These are phyloP conservation scores for Chromis chromis DNA, from an alignment of 2,797 vertebrate species.

Conservation along the genomic window DNA sequence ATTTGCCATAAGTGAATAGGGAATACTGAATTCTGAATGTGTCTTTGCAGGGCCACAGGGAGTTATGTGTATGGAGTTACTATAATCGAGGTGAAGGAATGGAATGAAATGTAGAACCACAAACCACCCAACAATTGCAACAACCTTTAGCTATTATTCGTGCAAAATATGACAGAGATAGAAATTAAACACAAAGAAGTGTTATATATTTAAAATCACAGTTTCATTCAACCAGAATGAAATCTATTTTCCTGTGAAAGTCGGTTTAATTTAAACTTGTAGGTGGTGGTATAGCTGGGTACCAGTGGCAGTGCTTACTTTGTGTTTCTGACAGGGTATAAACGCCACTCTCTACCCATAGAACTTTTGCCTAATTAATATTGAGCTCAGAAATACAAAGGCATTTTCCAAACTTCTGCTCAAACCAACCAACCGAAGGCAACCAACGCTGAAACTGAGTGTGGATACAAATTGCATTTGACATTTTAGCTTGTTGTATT, in stretches of 20 bases:
- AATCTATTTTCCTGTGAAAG: neutral
- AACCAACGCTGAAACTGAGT: neutral
- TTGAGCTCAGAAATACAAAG: neutral
- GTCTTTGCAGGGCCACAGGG: constrained; percentile 1
- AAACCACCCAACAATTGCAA: neutral
- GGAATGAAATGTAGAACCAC: neutral
- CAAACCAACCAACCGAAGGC: neutral
- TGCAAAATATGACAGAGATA: neutral
- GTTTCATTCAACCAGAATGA: neutral
- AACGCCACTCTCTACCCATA: neutral
- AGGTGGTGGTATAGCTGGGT: neutral
- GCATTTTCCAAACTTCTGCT: neutral
- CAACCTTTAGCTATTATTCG: neutral
- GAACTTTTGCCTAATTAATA: too few relatives aligned
- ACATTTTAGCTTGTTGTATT: neutral
- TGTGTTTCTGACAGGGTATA: neutral
- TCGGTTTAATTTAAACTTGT: neutral
- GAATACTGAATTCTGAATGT: constrained; percentile 15
- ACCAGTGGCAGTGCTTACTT: neutral
- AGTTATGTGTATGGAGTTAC: neutral
- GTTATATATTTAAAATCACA: neutral
- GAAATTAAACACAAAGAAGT: neutral
- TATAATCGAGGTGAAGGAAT: neutral
- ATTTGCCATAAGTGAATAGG: constrained; percentile 18
- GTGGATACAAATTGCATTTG: neutral